phyloP scores from a whole-genome alignment of 92 coral and sea anemone species.

The Diadumene lineata region DNA sequence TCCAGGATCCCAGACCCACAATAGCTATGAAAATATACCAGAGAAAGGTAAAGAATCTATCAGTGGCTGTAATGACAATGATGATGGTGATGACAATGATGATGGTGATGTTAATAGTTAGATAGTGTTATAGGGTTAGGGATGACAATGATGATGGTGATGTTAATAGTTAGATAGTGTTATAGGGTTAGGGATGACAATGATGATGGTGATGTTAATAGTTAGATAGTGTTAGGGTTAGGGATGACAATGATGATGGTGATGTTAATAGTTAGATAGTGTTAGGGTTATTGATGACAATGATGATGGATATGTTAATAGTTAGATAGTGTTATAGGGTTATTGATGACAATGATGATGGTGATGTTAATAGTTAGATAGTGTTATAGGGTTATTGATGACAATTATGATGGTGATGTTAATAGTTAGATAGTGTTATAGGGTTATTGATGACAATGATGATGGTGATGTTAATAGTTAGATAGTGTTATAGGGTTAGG shows the following conservation, averaged over 20 bases:
- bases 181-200: neutral
- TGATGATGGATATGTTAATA: neutral
- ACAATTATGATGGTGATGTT: neutral
- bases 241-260: neutral
- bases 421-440: no score
- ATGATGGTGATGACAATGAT: neutral
- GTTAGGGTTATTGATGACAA: neutral
- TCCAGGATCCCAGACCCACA: neutral
- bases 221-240: neutral
- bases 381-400: neutral
- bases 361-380: neutral
- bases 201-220: neutral
- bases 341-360: neutral
- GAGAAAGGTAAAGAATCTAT: constrained; percentile 4
- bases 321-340: neutral
- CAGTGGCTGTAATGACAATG: neutral
- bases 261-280: neutral
- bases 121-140: neutral
- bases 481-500: neutral
- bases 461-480: neutral
- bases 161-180: neutral
- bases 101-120: neutral
- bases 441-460: neutral
- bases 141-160: neutral
- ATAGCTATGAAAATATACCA: neutral